phyloP scores from a whole-genome alignment of 2,113 vertebrate genomes.

The Phocoena phocoena region DNA sequence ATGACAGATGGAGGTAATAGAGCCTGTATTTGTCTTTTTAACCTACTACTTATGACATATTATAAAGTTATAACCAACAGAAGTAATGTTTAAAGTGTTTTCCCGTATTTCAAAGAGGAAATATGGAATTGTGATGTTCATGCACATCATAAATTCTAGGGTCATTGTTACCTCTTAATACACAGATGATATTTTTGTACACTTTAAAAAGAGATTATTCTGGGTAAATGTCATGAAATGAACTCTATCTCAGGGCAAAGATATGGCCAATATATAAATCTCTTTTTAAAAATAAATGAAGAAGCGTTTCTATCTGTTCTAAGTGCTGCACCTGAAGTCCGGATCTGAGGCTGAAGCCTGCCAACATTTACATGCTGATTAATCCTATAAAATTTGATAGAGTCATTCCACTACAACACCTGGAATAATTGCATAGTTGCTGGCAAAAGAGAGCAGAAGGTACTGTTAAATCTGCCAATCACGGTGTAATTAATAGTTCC shows the following conservation, averaged over 20 bases:
- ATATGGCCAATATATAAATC: slow-evolving; percentile 66
- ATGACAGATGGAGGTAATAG: neutral
- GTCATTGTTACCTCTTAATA: neutral
- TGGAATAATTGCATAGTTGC: slow-evolving; percentile 89
- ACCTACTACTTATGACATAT: neutral
- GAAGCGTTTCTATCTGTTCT: slow-evolving; percentile 74
- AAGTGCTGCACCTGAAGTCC: slow-evolving; percentile 82
- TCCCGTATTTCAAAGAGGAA: slow-evolving; percentile 25
- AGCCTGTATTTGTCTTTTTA: slow-evolving; percentile 17
- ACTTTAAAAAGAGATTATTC: slow-evolving; percentile 1
- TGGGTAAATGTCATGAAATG: slow-evolving; percentile 41
- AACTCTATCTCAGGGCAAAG: slow-evolving; percentile 51
- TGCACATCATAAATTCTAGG: neutral
- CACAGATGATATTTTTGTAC: neutral
- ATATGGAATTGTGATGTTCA: neutral
- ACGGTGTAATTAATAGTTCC: slow-evolving; percentile 82
- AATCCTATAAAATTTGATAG: slow-evolving; percentile 83
- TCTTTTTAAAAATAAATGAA: slow-evolving; percentile 71
- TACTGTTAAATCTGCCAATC: slow-evolving; percentile 84
- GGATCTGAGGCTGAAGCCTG: slow-evolving; percentile 78
- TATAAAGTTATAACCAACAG: neutral
- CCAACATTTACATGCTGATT: slow-evolving; percentile 85
- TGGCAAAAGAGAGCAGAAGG: slow-evolving; percentile 83
- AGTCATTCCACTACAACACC: slow-evolving; percentile 86
- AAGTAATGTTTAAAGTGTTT: slow-evolving; percentile 19